These are phyloP conservation scores for Chloroceryle inda DNA, from an alignment of 2,797 vertebrate species.

Conservation along the genomic window DNA sequence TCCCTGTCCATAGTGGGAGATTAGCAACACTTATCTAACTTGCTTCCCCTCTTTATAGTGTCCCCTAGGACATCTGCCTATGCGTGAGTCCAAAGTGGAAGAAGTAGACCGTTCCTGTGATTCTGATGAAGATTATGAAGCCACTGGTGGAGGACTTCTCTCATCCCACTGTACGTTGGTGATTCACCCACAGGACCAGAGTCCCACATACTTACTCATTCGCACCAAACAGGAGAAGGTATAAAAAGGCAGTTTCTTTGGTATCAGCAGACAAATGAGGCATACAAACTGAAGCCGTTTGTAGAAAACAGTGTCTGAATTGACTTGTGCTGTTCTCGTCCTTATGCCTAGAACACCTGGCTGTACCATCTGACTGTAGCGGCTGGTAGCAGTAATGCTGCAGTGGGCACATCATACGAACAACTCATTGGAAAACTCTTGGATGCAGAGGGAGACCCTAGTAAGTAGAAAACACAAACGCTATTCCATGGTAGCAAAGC, in stretches of 20 bases:
- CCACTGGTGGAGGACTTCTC: constrained; percentile 85
- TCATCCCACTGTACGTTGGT: constrained; percentile 93
- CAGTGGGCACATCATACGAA: constrained; percentile 92
- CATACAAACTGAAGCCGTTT: not conserved
- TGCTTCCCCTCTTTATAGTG: constrained; percentile 76
- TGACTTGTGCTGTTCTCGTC: not conserved
- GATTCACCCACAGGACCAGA: constrained; percentile 92
- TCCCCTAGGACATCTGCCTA: constrained; percentile 89
- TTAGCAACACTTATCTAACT: not conserved
- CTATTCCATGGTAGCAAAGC: not conserved
- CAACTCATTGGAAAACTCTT: constrained; percentile 92
- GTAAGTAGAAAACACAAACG: constrained; percentile 79
- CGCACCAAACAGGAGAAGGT: constrained; percentile 97
- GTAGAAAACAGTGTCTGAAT: not conserved
- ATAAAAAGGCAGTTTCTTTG: not conserved
- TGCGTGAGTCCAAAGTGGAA: constrained; percentile 86
- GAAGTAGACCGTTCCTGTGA: constrained; percentile 96
- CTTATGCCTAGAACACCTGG: constrained; percentile 88
- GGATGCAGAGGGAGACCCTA: constrained; percentile 89
- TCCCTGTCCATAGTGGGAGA: not conserved
- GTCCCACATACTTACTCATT: constrained; percentile 95
- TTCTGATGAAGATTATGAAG: constrained; percentile 95
- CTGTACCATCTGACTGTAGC: constrained; percentile 93
- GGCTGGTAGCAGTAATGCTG: constrained; percentile 86
- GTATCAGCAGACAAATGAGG: not conserved